A percentile compares a stretch with the other conserved stretches of the same genome.
These are phyloP conservation scores for Schizothorax lantsangensis DNA, from an alignment of 2,797 vertebrate genomes.

Conservation along the genomic window DNA sequence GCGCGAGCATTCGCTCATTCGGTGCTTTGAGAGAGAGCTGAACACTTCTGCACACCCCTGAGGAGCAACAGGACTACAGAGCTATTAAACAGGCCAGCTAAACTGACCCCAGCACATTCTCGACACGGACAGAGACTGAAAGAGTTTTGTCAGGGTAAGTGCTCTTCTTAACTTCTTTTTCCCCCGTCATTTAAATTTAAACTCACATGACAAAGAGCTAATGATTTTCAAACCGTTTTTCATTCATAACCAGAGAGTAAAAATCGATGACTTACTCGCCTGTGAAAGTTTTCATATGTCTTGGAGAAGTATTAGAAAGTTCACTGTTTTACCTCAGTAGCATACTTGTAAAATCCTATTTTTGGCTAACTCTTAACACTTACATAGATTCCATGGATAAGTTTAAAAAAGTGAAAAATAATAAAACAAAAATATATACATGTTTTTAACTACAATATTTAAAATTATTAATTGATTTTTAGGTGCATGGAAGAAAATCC, in stretches of 20 bases:
- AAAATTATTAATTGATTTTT: neutral
- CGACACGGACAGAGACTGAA: slow-evolving; percentile 42
- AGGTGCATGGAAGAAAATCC: neutral
- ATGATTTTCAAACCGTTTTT: slow-evolving; percentile 23
- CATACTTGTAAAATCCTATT: neutral
- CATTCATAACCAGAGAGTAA: slow-evolving; percentile 2
- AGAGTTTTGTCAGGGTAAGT: slow-evolving; percentile 68
- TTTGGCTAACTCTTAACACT: neutral
- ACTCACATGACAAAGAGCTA: slow-evolving; percentile 56
- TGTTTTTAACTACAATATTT: neutral
- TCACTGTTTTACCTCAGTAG: neutral
- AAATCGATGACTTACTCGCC: neutral
- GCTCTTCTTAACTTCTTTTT: slow-evolving; percentile 15
- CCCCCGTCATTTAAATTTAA: neutral
- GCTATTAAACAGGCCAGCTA: neutral
- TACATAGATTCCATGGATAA: neutral
- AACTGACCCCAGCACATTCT: slow-evolving; percentile 53
- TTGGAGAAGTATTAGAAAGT: neutral
- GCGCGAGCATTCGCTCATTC: slow-evolving; percentile 63
- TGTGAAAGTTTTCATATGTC: slow-evolving; percentile 4
- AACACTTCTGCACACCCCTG: neutral
- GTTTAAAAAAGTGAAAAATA: neutral
- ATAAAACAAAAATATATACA: neutral
- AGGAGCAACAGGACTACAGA: slow-evolving; percentile 58
- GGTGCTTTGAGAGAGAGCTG: slow-evolving; percentile 59